Base-by-base conservation (phyloP, 2,797 vertebrate species). In the Premnoplex brunnescens region DNA sequence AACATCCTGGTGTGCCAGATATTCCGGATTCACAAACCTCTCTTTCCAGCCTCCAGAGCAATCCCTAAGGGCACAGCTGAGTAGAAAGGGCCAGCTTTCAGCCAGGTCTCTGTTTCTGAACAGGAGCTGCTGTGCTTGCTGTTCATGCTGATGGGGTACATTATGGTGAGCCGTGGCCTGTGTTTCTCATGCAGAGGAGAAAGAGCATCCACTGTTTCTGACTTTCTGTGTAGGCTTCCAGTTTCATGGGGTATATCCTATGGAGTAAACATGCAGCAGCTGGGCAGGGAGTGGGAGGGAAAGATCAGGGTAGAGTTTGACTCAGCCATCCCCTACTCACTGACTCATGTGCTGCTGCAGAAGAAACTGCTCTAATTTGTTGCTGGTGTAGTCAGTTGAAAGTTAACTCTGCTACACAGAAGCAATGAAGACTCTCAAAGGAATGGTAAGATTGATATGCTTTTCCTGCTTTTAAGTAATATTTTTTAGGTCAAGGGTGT, bases 221-320 rank as follows among this genome's bases (percentile, higher is more conserved):
- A 10, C 26, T 26, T 37, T 55, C 55, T 27, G 15, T 27, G 74
- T 32, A 49, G 78, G 80, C 30, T 82, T 27, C 59, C 59, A 67
- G 49, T 15, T 60, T 20, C 7, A 16, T 6, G 37, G 81, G 52
- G 28, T 51, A 20, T 21, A 24, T 46, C 46, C 63, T 8, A 5
- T 34, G 84, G 59, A 73, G 44, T 23, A 34, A 80, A 36, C 49
- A 86, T 75, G 64, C 59, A 91, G 52, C 78, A 80, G 69, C 74
- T 39, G 91, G 78, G 59, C 78, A 54, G 64, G 23, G 52, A 75
- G 56, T 71, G 68, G 82, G 94, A 66, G 67, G 77, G 51, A 54
- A 87, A 44, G 43, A 85, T 58, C 74, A 59, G 60, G 39, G 49
- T 5, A 68, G 54, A 13, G 34, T 51, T 90, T 73, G 92, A 81